Evolutionary conservation across 2,888 invertebrate genomes (phyloP), one percentile per base, ranked within the genome.

Genomic region (Miltochrista miniata): DNA sequence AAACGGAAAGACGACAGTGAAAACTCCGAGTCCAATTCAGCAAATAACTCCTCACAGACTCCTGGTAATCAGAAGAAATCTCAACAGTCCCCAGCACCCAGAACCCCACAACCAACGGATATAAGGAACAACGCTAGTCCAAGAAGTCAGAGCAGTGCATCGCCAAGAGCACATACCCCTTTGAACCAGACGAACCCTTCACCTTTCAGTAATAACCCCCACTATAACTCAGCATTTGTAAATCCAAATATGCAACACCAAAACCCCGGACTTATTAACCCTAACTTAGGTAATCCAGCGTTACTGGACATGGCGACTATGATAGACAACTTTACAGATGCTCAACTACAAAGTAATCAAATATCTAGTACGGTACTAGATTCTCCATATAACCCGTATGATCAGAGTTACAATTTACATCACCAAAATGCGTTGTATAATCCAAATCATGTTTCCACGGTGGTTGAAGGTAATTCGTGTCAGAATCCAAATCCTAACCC

Each of bases 281-380:
- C 90, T 0, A 90, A 89, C 59, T 61, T 92, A 34, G 82, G 90
- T 18, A 92, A 92, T 64, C 92, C 94, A 33, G 94, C 94, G 30
- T 87, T 95, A 11, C 83, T 95, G 64, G 95, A 95, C 70, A 95
- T 95, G 95, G 94, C 95, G 34, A 93, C 95, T 7, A 95, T 95
- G 95, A 94, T 95, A 58, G 95, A 95, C 61, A 95, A 94, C 66
- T 95, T 95, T 83, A 94, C 94, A 33, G 95, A 95, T 72, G 94
- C 95, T 13, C 96, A 96, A 74, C 84, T 97, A 31, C 96, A 97
- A 83, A 96, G 96, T 75, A 96, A 96, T 74, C 96, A 96, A 83
- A 96, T 96, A 61, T 96, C 96, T 35, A 96, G 96, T 73, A 97
- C 96, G 11, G 96, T 96, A 5, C 83, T 96, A 67, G 96, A 96